A percentile compares a stretch with the other conserved stretches of the same genome.
Conservation (phyloP, 2,888 invertebrate genomes). For the Pantelozetes paolii region DNA sequence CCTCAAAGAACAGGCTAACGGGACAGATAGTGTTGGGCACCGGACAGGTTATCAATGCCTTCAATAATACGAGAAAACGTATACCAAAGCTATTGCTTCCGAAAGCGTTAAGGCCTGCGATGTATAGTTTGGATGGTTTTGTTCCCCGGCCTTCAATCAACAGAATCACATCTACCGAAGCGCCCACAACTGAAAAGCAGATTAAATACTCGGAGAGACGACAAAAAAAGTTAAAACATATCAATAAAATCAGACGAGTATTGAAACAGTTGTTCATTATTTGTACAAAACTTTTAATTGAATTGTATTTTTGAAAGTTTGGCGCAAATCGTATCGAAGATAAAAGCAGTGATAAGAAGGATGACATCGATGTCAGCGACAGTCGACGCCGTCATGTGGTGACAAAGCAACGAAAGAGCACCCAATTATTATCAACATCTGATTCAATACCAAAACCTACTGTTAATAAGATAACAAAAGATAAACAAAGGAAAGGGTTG, state of each 20-base stretch:
- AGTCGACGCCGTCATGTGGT: slow-evolving; percentile 41
- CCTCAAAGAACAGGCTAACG: background rate
- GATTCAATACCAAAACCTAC: background rate
- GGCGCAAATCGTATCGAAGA: slow-evolving; percentile 24
- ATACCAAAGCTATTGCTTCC: slow-evolving; percentile 47
- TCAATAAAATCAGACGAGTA: slow-evolving; percentile 29
- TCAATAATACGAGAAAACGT: background rate
- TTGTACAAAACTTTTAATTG: background rate
- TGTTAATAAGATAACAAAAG: slow-evolving; percentile 15
- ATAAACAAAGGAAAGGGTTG: slow-evolving; percentile 43
- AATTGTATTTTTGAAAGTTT: slow-evolving; percentile 5
- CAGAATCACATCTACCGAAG: slow-evolving; percentile 44
- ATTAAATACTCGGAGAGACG: background rate
- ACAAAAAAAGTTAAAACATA: background rate
- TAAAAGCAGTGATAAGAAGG: background rate
- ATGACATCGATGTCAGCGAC: slow-evolving; percentile 37
- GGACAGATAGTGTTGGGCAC: background rate
- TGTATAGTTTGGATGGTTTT: slow-evolving; percentile 48
- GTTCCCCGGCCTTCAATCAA: slow-evolving; percentile 48
- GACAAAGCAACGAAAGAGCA: slow-evolving; percentile 43
- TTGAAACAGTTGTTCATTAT: background rate
- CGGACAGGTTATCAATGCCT: background rate
- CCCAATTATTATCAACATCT: slow-evolving; percentile 24
- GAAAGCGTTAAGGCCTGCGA: slow-evolving; percentile 47
- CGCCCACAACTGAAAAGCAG: slow-evolving; percentile 30